Conservation (phyloP, 37 sponge, comb jelly and placozoan species). For the Crambe crambe region DNA sequence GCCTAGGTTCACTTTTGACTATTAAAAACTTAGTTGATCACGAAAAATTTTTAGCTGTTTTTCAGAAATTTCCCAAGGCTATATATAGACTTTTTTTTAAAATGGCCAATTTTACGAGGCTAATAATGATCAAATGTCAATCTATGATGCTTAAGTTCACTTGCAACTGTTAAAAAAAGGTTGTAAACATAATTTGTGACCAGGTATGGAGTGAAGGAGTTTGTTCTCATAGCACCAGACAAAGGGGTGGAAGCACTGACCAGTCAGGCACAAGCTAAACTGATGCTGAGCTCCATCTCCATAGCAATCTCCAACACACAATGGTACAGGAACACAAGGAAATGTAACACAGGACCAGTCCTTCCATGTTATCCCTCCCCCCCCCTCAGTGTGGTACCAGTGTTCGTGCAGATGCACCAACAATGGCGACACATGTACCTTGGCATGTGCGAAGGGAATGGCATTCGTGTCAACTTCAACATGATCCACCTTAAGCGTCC, state of each 20-base stretch:
- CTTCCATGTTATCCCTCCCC: neutral
- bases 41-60: too few species aligned
- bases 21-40: too few species aligned
- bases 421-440: constrained; percentile 85
- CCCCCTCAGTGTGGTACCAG: constrained; percentile 53
- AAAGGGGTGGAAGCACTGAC: constrained; percentile 42
- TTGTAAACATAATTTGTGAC: neutral
- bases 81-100: too few species aligned
- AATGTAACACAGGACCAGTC: too few species aligned
- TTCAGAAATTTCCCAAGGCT: too few species aligned
- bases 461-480: constrained; percentile 60
- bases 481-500: constrained; percentile 77
- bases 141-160: too few species aligned
- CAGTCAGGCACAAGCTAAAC: constrained; percentile 83
- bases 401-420: constrained; percentile 84
- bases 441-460: constrained; percentile 76
- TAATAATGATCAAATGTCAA: too few species aligned
- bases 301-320: constrained; percentile 79
- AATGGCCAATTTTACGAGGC: too few species aligned
- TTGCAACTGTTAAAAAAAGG: too few species aligned
- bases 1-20: too few species aligned
- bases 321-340: constrained; percentile 65
- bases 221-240: constrained; percentile 68
- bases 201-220: constrained; percentile 85
- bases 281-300: constrained; percentile 79